Percentiles rank a stretch among this genome's conserved stretches.
Evolutionary conservation across 2,113 vertebrate species (phyloP).

Genomic region (Eptesicus fuscus): DNA sequence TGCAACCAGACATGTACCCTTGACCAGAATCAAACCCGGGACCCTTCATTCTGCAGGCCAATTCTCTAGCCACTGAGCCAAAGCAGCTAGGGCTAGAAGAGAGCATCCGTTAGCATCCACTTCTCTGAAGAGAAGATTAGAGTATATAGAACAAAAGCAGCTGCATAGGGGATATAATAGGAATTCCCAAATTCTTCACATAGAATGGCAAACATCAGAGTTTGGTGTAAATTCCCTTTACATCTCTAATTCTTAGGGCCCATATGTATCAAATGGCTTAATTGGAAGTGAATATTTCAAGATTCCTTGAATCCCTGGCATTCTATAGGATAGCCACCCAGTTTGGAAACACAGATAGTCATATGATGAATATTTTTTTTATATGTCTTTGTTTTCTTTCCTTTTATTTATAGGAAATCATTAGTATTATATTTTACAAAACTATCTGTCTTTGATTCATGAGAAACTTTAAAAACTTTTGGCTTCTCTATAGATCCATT

Average conservation of each 20-base stretch:
- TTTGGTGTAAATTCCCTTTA: neutral
- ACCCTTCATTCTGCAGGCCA: too few relatives aligned
- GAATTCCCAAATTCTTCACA: neutral
- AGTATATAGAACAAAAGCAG: neutral
- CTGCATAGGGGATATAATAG: rapidly evolving
- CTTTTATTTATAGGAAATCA: neutral
- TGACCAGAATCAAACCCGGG: too few relatives aligned
- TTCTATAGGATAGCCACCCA: neutral
- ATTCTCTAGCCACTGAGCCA: too few relatives aligned
- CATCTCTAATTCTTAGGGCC: neutral
- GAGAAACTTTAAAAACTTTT: neutral
- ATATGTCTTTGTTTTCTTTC: neutral
- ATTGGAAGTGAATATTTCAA: neutral
- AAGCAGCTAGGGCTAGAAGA: neutral
- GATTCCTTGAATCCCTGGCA: neutral
- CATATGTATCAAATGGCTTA: neutral
- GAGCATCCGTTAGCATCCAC: neutral
- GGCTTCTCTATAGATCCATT: neutral
- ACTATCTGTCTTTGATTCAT: neutral
- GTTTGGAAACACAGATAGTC: neutral
- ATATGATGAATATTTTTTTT: neutral
- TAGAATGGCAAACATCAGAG: neutral
- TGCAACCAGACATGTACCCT: too few relatives aligned
- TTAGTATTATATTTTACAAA: neutral
- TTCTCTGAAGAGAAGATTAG: neutral